Conservation (phyloP, 2,797 vertebrate species). For the Pelodytes ibericus region DNA sequence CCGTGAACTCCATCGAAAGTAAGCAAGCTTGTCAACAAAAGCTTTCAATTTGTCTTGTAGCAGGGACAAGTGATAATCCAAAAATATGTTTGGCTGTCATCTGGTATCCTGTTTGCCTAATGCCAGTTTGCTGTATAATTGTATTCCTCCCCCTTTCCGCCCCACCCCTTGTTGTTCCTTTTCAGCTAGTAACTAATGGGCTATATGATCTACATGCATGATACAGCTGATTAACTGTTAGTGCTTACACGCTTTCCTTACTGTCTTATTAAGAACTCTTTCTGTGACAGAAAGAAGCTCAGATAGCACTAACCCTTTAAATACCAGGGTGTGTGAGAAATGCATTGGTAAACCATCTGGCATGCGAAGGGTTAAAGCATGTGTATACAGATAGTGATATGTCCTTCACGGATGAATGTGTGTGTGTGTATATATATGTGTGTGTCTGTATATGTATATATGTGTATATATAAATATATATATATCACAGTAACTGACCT, state of each 20-base stretch:
- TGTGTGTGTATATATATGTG: no score
- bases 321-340: no score
- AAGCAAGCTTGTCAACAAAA: slow-evolving; percentile 64
- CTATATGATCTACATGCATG: slow-evolving; percentile 63
- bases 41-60: slow-evolving; percentile 63
- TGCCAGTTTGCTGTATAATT: slow-evolving; percentile 65
- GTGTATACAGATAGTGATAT: no score
- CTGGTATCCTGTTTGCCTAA: slow-evolving; percentile 63
- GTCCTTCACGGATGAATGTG: no score
- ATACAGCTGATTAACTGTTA: slow-evolving; percentile 65
- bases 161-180: slow-evolving; percentile 66
- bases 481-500: no score
- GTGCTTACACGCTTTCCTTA: slow-evolving; percentile 59
- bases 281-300: no score
- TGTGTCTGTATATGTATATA: no score
- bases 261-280: no score
- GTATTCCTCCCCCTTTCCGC: slow-evolving; percentile 63
- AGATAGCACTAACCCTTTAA: no score
- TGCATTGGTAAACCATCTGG: no score
- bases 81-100: slow-evolving; percentile 69
- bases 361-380: no score
- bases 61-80: slow-evolving; percentile 63
- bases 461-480: no score
- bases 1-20: slow-evolving; percentile 56
- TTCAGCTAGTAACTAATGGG: slow-evolving; percentile 66